Conservation (phyloP, 2,888 invertebrate species). For the Ctenicera cuprea region DNA sequence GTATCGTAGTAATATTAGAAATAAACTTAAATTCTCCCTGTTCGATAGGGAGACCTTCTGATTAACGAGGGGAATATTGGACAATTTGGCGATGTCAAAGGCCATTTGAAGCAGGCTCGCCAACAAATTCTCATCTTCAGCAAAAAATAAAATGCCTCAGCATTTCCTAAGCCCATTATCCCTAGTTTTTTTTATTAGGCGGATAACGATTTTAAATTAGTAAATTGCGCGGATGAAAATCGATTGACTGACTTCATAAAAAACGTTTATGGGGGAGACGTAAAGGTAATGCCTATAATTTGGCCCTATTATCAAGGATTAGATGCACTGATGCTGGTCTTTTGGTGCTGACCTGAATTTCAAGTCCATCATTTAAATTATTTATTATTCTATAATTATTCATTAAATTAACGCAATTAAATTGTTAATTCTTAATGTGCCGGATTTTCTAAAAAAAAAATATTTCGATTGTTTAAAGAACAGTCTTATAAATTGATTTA, state of each 20-base stretch:
- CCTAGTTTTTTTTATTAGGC: constrained; percentile 40
- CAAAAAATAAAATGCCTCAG: constrained; percentile 53
- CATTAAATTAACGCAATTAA: no score
- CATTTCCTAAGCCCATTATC: constrained; percentile 48
- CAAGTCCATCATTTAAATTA: no score
- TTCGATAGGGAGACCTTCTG: constrained; percentile 50
- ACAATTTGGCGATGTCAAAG: constrained; percentile 52
- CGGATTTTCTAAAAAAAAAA: no score
- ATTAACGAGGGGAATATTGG: constrained; percentile 54
- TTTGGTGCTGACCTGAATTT: no score
- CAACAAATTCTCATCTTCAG: constrained; percentile 52
- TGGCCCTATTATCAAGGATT: neutral
- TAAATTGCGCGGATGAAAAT: constrained; percentile 17
- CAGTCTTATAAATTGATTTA: no score
- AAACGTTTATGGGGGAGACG: neutral
- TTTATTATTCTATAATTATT: no score
- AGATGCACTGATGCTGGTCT: no score
- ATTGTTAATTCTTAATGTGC: no score
- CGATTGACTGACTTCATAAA: neutral
- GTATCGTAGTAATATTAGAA: constrained; percentile 30
- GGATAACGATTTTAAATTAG: constrained; percentile 42
- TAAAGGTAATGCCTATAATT: neutral
- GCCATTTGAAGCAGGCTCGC: constrained; percentile 48
- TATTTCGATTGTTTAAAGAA: no score
- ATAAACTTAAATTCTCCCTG: constrained; percentile 43